These are phyloP conservation scores for Muntiacus muntjak DNA, from an alignment of 2,113 vertebrate genomes.

Conservation along the genomic window DNA sequence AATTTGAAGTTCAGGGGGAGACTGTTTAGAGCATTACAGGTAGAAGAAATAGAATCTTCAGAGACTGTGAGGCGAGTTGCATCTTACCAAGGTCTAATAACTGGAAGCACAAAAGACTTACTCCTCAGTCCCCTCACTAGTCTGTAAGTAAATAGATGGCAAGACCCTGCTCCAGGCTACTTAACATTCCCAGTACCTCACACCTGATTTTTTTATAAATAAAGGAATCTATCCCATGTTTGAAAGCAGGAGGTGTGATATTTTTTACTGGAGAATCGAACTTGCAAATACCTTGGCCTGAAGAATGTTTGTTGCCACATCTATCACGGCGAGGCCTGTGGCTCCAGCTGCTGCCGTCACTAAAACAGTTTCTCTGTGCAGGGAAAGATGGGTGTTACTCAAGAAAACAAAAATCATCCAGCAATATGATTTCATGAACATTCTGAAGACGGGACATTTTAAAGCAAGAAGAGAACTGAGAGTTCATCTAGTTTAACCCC, in stretches of 20 bases:
- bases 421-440: not conserved
- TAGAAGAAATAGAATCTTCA: not conserved
- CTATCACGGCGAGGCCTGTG: conserved; percentile 72
- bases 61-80: not conserved
- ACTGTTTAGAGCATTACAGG: not conserved
- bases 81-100: not conserved
- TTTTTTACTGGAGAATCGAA: not conserved
- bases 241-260: not conserved
- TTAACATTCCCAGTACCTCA: not conserved
- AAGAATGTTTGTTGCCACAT: conserved; percentile 68
- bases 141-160: not conserved
- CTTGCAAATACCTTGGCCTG: conserved; percentile 70
- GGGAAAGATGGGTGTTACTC: not conserved
- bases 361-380: conserved; percentile 73
- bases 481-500: not conserved
- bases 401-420: not conserved
- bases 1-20: not conserved
- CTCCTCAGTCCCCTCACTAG: not conserved
- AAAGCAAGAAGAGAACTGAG: not conserved
- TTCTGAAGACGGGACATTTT: not conserved
- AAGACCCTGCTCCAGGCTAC: not conserved
- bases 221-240: not conserved
- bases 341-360: conserved; percentile 77
- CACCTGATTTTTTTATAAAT: not conserved
- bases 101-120: not conserved